phyloP scores from a whole-genome alignment of 2,113 vertebrate species.

The Nycticorax nycticorax region DNA sequence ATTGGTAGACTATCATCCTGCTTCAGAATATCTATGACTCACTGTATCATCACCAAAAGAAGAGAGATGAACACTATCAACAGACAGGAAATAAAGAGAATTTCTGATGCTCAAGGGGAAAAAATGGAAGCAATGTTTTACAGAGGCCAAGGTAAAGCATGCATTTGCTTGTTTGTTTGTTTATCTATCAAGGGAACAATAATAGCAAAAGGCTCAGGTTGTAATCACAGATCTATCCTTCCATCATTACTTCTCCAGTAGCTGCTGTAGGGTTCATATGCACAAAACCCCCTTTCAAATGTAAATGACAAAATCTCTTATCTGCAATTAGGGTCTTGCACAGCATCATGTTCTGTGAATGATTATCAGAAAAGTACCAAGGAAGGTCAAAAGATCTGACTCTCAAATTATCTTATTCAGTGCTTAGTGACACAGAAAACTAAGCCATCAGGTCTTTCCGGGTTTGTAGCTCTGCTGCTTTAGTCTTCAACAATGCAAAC shows the following conservation, averaged over 20 bases:
- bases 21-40: not conserved
- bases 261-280: not conserved
- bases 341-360: not conserved
- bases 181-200: not conserved
- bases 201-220: not conserved
- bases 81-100: not conserved
- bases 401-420: not conserved
- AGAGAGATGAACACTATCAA: not conserved
- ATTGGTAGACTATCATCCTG: not conserved
- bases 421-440: not conserved
- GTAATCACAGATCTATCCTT: not conserved
- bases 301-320: not conserved
- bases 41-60: not conserved
- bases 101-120: not conserved
- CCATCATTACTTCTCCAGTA: not conserved
- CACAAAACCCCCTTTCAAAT: not conserved
- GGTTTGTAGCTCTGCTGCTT: not conserved
- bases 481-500: not conserved
- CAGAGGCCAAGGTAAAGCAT: not conserved
- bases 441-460: not conserved
- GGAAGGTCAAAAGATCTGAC: not conserved
- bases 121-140: not conserved
- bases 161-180: not conserved
- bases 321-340: not conserved
- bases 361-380: constrained; percentile 3